These are phyloP conservation scores for Electrophaes corylata DNA, from an alignment of 2,888 invertebrate species.

Conservation along the genomic window DNA sequence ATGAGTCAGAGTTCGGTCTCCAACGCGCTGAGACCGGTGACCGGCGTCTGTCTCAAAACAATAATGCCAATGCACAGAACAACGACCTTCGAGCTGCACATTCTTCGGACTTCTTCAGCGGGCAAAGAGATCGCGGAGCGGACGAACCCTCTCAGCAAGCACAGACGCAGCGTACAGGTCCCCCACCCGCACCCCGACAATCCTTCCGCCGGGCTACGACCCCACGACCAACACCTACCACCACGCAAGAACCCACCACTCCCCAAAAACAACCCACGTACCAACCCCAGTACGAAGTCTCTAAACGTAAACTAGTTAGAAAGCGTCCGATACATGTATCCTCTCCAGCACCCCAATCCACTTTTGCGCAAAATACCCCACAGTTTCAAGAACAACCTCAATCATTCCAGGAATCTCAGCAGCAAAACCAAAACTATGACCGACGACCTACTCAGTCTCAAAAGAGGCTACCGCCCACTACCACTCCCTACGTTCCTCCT, in stretches of 20 bases:
- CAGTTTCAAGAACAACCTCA: conserved; percentile 27
- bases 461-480: conserved; percentile 49
- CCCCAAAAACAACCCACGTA: conserved; percentile 50
- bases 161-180: conserved; percentile 49
- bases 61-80: conserved; percentile 58
- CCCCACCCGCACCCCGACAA: conserved; percentile 53
- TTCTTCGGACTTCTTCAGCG: conserved; percentile 90
- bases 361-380: conserved; percentile 54
- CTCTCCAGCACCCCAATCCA: conserved; percentile 55
- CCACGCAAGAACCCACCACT: conserved; percentile 41
- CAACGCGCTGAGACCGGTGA: conserved; percentile 89
- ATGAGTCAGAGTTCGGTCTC: conserved; percentile 88
- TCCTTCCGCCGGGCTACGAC: conserved; percentile 72
- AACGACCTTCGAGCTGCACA: conserved; percentile 89
- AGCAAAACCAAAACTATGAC: conserved; percentile 50
- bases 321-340: conserved; percentile 70
- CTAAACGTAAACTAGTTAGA: conserved; percentile 71
- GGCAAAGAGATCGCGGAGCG: conserved; percentile 75
- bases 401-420: conserved; percentile 38
- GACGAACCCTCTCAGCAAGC: conserved; percentile 58
- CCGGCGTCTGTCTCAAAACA: conserved; percentile 66
- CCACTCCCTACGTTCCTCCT: conserved; percentile 65
- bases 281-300: conserved; percentile 58
- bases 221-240: conserved; percentile 62
- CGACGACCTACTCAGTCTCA: conserved; percentile 49